Evolutionary conservation across 2,113 vertebrate species (phyloP).

Genomic region (Cebus imitator): DNA sequence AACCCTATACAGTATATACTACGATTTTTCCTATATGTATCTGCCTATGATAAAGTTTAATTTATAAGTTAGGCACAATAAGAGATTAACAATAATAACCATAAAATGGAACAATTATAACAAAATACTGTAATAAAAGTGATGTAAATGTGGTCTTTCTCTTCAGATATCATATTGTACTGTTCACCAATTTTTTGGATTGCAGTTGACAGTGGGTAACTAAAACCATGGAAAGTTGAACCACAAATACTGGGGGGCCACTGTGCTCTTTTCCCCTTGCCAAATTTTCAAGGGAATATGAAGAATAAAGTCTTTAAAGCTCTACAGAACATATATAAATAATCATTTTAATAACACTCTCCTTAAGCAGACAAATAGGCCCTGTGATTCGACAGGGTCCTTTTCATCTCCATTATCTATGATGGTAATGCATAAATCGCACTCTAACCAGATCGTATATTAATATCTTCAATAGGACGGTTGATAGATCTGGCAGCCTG

Average conservation of each 20-base stretch:
- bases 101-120: background rate
- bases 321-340: conserved; percentile 6
- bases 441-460: background rate
- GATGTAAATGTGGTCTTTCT: background rate
- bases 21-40: background rate
- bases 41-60: background rate
- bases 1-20: background rate
- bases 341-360: conserved; percentile 31
- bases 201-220: background rate
- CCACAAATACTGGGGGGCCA: background rate
- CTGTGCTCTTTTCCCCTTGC: background rate
- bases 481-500: conserved; percentile 11
- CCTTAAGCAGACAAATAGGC: conserved; percentile 32
- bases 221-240: background rate
- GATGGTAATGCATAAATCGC: conserved; percentile 2
- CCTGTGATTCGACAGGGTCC: conserved; percentile 33
- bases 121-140: background rate
- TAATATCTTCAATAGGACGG: conserved; percentile 31
- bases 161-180: background rate
- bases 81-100: background rate
- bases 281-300: background rate
- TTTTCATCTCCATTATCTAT: conserved; percentile 36
- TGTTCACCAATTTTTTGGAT: background rate
- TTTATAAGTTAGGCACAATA: background rate
- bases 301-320: conserved; percentile 4